Evolutionary conservation across 2,888 invertebrate species (phyloP).

Genomic region (Sarcophaga rosellei): DNA sequence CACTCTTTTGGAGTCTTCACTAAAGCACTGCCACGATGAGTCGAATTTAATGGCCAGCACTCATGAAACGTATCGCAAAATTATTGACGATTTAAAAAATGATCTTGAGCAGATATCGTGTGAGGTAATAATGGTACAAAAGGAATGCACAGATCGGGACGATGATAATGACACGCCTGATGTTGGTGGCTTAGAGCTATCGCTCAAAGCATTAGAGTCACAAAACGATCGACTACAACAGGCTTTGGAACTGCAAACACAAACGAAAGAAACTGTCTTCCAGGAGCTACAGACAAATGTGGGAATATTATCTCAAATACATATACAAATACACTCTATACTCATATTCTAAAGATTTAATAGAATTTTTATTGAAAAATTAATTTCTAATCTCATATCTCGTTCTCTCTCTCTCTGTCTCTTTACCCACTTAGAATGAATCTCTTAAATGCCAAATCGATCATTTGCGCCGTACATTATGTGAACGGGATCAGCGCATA

Average conservation of each 20-base stretch:
- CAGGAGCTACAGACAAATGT: conserved; percentile 68
- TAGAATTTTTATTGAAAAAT: not conserved
- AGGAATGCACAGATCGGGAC: conserved; percentile 68
- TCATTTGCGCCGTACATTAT: conserved; percentile 59
- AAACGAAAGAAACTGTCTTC: conserved; percentile 55
- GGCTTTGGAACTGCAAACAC: conserved; percentile 70
- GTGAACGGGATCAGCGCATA: conserved; percentile 63
- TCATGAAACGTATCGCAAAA: conserved; percentile 77
- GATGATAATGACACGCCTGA: conserved; percentile 67
- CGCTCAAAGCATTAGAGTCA: conserved; percentile 72
- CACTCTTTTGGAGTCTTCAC: conserved; percentile 71
- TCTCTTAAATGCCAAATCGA: conserved; percentile 69
- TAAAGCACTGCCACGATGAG: conserved; percentile 71
- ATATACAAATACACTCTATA: conserved; percentile 4
- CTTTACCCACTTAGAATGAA: conserved; percentile 73
- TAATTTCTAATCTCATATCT: not conserved
- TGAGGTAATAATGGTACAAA: conserved; percentile 76
- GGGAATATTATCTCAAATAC: conserved; percentile 29
- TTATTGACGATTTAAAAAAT: conserved; percentile 78
- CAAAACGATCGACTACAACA: conserved; percentile 75
- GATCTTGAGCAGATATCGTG: conserved; percentile 77
- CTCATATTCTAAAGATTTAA: not conserved
- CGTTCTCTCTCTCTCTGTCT: not conserved
- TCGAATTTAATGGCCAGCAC: conserved; percentile 71
- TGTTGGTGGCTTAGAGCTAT: conserved; percentile 48